These are phyloP conservation scores for Callorhinus ursinus DNA, from an alignment of 2,113 vertebrate species.

Conservation along the genomic window DNA sequence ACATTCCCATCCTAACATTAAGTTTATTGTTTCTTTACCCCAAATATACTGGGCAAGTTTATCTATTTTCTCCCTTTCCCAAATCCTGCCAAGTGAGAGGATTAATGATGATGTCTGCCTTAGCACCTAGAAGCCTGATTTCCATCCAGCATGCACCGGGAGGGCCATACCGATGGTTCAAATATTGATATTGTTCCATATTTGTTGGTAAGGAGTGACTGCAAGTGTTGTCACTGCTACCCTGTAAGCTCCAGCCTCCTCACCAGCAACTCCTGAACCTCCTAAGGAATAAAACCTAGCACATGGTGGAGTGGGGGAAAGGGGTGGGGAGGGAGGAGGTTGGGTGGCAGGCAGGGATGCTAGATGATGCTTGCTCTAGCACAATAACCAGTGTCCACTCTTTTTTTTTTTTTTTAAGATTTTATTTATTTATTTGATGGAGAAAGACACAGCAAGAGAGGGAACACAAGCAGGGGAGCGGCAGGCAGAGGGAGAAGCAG, in stretches of 20 bases:
- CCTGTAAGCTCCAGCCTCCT: not conserved
- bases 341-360: not conserved
- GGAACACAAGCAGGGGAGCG: too few species aligned
- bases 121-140: not conserved
- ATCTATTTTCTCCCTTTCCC: not conserved
- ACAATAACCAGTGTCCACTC: not conserved
- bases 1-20: not conserved
- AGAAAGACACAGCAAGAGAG: too few species aligned
- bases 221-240: not conserved
- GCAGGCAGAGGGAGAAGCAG: too few species aligned
- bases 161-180: not conserved
- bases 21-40: not conserved
- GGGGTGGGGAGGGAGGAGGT: not conserved
- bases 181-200: not conserved
- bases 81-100: not conserved
- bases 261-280: not conserved
- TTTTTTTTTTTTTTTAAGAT: not conserved
- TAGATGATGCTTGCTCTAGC: not conserved
- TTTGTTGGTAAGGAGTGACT: not conserved
- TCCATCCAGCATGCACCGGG: not conserved
- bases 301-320: rapidly evolving
- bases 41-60: not conserved
- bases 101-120: not conserved
- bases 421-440: too few species aligned
- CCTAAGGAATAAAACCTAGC: not conserved